Percentiles rank a stretch among this genome's conserved stretches.
Evolutionary conservation across 2,113 vertebrate species (phyloP).

Genomic region (Monarcha castaneiventris): DNA sequence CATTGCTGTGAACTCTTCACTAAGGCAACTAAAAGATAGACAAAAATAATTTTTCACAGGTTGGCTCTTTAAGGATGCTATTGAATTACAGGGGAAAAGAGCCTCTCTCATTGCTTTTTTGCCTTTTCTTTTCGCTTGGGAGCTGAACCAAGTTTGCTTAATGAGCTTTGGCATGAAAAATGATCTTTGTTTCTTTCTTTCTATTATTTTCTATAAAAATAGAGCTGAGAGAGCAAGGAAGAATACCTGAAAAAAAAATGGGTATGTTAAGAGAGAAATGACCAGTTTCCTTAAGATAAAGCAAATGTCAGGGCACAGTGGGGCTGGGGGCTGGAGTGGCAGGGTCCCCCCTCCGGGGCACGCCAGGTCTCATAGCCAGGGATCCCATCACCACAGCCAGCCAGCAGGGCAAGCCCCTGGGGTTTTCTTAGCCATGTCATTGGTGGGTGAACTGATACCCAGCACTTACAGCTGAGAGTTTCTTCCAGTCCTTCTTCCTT

Average conservation of each 20-base stretch:
- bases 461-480: background rate
- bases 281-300: background rate
- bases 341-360: rapidly evolving
- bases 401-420: background rate
- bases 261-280: background rate
- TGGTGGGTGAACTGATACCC: background rate
- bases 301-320: background rate
- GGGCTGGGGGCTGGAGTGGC: background rate
- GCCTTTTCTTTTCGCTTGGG: background rate
- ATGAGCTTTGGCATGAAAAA: conserved; percentile 55
- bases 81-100: background rate
- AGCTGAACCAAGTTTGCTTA: conserved; percentile 44
- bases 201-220: conserved; percentile 10
- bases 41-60: conserved; percentile 14
- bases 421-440: background rate
- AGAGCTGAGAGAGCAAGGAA: background rate
- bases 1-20: background rate
- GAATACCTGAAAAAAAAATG: background rate
- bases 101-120: background rate
- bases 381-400: background rate
- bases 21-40: background rate
- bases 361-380: background rate
- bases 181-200: conserved; percentile 18
- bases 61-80: conserved; percentile 31
- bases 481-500: background rate